Evolutionary conservation across 1,140 invertebrate species (phyloP), one percentile per base, ranked within the genome.

Genomic region (Drosophila sturtevanti): DNA sequence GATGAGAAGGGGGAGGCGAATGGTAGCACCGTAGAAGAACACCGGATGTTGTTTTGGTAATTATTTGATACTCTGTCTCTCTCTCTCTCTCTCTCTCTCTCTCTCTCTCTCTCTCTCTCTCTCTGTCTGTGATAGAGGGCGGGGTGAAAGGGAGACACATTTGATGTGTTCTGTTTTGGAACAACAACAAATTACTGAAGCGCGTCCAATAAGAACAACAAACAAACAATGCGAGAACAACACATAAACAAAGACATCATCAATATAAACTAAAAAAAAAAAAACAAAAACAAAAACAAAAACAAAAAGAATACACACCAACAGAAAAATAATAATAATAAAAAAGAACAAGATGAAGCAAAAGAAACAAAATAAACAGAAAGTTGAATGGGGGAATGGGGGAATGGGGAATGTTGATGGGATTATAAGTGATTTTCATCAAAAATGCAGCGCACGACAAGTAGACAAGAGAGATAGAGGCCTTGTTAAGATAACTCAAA

Each of bases 361-460:
- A 48, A 44, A 44, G 41, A 48, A 31, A 31, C 27, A 31, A 14
- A 68, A 52, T 35, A 62, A 52, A 51, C 51, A 79, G 75, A 72
- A 62, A 87, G 74, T 68, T 71, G 87, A 73, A 75, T 75, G 72
- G 81, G 81, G 78, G n/a, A n/a, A n/a, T n/a, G n/a, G n/a, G n/a
- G n/a, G n/a, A n/a, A n/a, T n/a, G 72, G 81, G 81, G 78, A 86
- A 86, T 86, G 81, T 81, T 86, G 81, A 86, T 86, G 81, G 81
- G 81, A 86, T 86, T 86, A 86, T 86, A 86, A 86, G 81, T 86
- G 81, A 86, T 87, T 86, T 86, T 81, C 82, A 86, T 86, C 81
- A 86, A 86, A 86, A 86, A 86, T 86, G 82, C 81, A 86, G 82
- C 81, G 75, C 81, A 86, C 82, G 82, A 85, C 81, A 87, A 69